Evolutionary conservation across 2,888 invertebrate genomes (phyloP), one percentile per base, ranked within the genome.

Genomic region (Heliconius ismenius): DNA sequence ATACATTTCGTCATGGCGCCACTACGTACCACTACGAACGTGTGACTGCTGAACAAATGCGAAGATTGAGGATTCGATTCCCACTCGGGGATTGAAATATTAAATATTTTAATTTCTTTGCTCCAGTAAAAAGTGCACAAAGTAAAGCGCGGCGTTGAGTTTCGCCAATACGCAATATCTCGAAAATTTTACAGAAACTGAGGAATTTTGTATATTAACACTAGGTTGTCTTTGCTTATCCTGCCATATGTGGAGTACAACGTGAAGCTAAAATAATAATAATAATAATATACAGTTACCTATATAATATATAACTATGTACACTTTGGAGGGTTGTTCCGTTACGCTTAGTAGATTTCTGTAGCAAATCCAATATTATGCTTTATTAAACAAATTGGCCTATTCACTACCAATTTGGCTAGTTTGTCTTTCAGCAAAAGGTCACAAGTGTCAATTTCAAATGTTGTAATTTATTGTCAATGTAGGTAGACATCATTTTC

Each of bases 301-400:
- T 49, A 18, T 49, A 15, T 39, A 39, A 54, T 65, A n/a, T 36
- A 64, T 39, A 39, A 39, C 36, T 24, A 67, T 39, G 15, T 67
- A 73, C 69, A 76, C 74, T 75, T 76, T 73, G 78, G 79, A 79
- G 79, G 81, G 76, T 73, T 62, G 21, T 81, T 76, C 68, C 78
- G 79, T 77, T 79, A 78, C 70, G 83, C 83, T 83, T 83, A 54
- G 72, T 81, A 83, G 79, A 75, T 64, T 78, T 81, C 69, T 74
- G 77, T 81, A 81, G 83, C 81, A 81, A 81, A 81, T 81, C 79
- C 80, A 81, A 79, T 80, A 77, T 69, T 80, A 78, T 69, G 65
- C 74, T 78, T 75, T 76, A 28, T 49, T 78, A 28, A 73, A 76
- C 73, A 73, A 60, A 73, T 39, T 75, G 49, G 49, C 67, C 73